A percentile compares a stretch with the other conserved stretches of the same genome.
These are phyloP conservation scores for Eleginops maclovinus DNA, from an alignment of 2,113 vertebrate genomes.

Conservation along the genomic window DNA sequence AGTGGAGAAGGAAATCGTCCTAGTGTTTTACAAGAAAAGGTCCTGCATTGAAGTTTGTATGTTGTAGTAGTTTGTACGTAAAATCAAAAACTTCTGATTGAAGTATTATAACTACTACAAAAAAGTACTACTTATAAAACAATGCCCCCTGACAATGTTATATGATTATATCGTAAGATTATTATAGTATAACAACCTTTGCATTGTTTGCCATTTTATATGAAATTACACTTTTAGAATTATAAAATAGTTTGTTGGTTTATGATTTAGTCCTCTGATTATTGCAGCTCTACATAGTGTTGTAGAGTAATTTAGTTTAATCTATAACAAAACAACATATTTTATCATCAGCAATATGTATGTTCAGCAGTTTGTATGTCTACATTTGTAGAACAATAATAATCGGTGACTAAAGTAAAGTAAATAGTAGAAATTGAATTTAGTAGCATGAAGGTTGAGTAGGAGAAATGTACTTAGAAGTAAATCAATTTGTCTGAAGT, in stretches of 20 bases:
- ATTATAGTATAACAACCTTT: neutral
- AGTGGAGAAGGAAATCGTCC: too few relatives aligned
- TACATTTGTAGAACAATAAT: neutral
- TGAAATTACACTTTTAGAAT: neutral
- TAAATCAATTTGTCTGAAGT: neutral
- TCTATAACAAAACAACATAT: too few relatives aligned
- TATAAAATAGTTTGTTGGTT: neutral
- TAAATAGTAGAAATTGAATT: neutral
- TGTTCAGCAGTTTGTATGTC: neutral
- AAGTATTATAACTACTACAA: too few relatives aligned
- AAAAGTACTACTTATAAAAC: neutral
- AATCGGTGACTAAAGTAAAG: neutral
- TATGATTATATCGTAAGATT: too few relatives aligned
- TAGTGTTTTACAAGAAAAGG: too few relatives aligned
- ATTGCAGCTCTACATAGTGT: neutral
- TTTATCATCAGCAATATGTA: neutral
- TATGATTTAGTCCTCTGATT: neutral
- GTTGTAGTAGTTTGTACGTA: too few relatives aligned
- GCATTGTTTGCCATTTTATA: neutral
- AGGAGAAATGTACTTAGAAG: neutral
- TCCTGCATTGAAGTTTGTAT: too few relatives aligned
- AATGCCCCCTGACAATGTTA: too few relatives aligned
- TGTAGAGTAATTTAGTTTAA: too few relatives aligned
- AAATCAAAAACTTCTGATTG: too few relatives aligned
- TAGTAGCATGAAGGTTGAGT: neutral